These are phyloP conservation scores for Grus americana DNA, from an alignment of 2,113 vertebrate species.

Conservation along the genomic window DNA sequence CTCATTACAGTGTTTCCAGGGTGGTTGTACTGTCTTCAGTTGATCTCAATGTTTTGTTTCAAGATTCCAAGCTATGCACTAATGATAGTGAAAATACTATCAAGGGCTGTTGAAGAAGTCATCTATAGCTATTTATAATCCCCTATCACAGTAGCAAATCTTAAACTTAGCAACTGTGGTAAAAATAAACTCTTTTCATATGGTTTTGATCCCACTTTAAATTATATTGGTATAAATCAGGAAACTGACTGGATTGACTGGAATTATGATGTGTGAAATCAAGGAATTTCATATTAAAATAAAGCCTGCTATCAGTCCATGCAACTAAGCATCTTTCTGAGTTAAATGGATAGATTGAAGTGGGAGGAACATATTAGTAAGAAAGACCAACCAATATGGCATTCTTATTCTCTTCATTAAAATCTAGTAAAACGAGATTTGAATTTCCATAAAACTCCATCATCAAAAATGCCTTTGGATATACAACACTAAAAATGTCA, in stretches of 20 bases:
- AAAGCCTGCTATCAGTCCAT: not conserved
- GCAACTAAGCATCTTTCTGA: not conserved
- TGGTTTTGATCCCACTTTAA: not conserved
- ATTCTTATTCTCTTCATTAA: not conserved
- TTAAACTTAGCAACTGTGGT: not conserved
- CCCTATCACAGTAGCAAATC: slow-evolving; percentile 17
- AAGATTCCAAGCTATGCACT: not conserved
- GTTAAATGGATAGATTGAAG: not conserved
- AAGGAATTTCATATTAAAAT: not conserved
- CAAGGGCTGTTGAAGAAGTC: not conserved
- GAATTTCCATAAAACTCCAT: slow-evolving; percentile 8
- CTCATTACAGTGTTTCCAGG: not conserved
- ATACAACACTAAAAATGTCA: not conserved
- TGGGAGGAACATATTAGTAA: not conserved
- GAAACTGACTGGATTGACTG: not conserved
- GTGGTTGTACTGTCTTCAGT: not conserved
- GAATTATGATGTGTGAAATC: not conserved
- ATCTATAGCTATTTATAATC: not conserved
- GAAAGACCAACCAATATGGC: slow-evolving; percentile 8
- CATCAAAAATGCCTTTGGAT: slow-evolving; percentile 15
- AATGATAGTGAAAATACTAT: not conserved
- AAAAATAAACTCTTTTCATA: slow-evolving; percentile 30
- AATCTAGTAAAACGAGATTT: not conserved
- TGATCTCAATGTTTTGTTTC: not conserved
- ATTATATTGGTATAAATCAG: not conserved